These are phyloP conservation scores for Channa striata DNA, from an alignment of 2,797 vertebrate genomes.

Conservation along the genomic window DNA sequence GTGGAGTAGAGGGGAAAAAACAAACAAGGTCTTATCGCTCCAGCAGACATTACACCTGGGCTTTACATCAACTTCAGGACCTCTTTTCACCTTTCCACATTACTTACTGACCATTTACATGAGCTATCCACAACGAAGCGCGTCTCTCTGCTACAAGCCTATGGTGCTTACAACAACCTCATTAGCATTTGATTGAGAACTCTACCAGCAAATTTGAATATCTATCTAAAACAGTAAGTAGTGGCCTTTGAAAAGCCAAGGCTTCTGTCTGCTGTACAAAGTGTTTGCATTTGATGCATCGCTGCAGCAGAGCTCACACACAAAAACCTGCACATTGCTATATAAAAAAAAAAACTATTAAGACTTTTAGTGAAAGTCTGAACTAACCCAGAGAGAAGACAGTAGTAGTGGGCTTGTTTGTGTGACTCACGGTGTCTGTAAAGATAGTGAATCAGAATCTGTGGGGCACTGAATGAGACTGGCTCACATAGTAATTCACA, in stretches of 20 bases:
- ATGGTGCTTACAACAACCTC: slow-evolving; percentile 27
- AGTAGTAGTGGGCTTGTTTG: slow-evolving; percentile 31
- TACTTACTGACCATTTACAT: slow-evolving; percentile 60
- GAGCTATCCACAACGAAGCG: slow-evolving; percentile 31
- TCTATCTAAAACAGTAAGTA: slow-evolving; percentile 34
- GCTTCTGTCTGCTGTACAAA: slow-evolving; percentile 24
- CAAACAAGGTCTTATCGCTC: slow-evolving; percentile 75
- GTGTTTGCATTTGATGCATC: slow-evolving; percentile 9
- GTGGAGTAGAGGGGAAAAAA: slow-evolving; percentile 61
- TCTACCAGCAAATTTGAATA: slow-evolving; percentile 48
- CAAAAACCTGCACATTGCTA: slow-evolving; percentile 10
- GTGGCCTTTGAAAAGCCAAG: slow-evolving; percentile 13
- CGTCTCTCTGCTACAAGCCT: slow-evolving; percentile 30
- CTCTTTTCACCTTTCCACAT: slow-evolving; percentile 67
- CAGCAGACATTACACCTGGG: slow-evolving; percentile 75
- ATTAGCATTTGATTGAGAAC: slow-evolving; percentile 60
- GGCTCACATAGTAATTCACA: slow-evolving; percentile 18
- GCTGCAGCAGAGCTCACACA: slow-evolving; percentile 25
- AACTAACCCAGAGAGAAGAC: slow-evolving; percentile 27
- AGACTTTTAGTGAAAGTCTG: slow-evolving; percentile 26
- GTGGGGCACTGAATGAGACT: slow-evolving; percentile 26
- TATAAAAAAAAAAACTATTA: slow-evolving; percentile 11
- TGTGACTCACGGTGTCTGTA: slow-evolving; percentile 30
- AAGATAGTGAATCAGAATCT: slow-evolving; percentile 39
- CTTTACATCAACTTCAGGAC: slow-evolving; percentile 73